Evolutionary conservation across 2,797 vertebrate species (phyloP).

Genomic region (Varecia variegata): DNA sequence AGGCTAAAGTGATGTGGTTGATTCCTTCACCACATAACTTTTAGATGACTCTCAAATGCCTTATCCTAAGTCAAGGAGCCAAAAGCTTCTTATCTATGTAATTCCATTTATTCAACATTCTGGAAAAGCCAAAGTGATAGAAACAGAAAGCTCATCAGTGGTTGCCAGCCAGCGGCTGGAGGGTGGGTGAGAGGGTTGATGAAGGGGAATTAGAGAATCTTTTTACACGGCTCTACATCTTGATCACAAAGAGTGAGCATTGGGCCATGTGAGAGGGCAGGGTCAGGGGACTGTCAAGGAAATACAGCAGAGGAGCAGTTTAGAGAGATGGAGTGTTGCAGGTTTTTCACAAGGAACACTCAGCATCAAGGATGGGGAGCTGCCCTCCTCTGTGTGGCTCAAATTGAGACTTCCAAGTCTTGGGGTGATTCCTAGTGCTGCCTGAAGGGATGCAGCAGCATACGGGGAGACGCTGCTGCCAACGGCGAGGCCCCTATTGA

Average conservation of each 20-base stretch:
- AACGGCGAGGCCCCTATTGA: background rate
- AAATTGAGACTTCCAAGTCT: background rate
- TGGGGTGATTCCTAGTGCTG: background rate
- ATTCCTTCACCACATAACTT: background rate
- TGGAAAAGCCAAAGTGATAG: background rate
- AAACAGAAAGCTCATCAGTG: background rate
- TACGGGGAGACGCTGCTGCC: background rate
- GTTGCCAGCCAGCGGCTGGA: background rate
- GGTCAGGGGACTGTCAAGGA: background rate
- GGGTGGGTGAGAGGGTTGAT: background rate
- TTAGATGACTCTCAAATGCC: background rate
- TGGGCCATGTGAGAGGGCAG: background rate
- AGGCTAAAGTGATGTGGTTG: no score
- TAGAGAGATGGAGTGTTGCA: background rate
- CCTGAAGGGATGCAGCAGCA: background rate
- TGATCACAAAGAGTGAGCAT: background rate
- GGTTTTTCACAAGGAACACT: background rate
- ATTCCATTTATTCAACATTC: background rate
- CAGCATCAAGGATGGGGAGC: background rate
- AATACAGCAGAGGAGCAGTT: background rate
- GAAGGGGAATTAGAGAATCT: background rate
- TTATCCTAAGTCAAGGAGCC: background rate
- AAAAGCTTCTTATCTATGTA: background rate
- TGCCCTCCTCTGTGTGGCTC: background rate
- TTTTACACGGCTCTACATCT: background rate